Base-by-base conservation (phyloP, 2,888 invertebrate genomes). In the Quadroppia sp. region DNA sequence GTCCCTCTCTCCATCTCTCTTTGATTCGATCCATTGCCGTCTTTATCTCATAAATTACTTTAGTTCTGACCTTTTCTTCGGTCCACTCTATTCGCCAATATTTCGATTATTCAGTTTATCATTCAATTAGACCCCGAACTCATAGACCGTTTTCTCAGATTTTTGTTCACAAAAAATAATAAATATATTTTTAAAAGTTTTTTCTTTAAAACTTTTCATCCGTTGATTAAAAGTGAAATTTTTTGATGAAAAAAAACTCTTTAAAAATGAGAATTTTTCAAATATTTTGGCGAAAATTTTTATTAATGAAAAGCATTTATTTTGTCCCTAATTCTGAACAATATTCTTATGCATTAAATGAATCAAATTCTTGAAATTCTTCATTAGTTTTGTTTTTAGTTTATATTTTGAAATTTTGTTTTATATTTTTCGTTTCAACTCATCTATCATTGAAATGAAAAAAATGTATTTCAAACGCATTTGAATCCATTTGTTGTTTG, bases 21-120 rank as follows among this genome's bases (percentile, higher is more conserved):
- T 64, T n/a, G 36, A 64, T 64, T 36, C 61, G n/a, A n/a, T 64
- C 61, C 61, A 36, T 64, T 32, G 36, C 61, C 20, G 30, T 30
- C 61, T 28, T 64, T 64, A 64, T 64, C 61, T 64, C 61, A 64
- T 64, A 64, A 64, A 64, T 64, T 64, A 64, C 61, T 64, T 64
- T 20, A 64, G 61, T 64, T 20, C 20, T 64, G 32, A 36, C 32
- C 61, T 40, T 64, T 64, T 36, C 36, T 64, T 64, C 20, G 30
- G 61, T 64, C 36, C 56, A 56, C 53, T 20, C 3, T 20, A 15
- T 53, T 20, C 25, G 2, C 36, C 61, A 28, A 64, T 64, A 64
- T 64, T 64, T 36, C 61, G 61, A 64, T 64, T 64, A 64, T 32
- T 64, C 32, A 36, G n/a, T 64, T 64, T 64, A 56, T 56, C 56